These are phyloP conservation scores for Oasisia sp. DNA, from an alignment of 2,888 invertebrate species.

Conservation along the genomic window DNA sequence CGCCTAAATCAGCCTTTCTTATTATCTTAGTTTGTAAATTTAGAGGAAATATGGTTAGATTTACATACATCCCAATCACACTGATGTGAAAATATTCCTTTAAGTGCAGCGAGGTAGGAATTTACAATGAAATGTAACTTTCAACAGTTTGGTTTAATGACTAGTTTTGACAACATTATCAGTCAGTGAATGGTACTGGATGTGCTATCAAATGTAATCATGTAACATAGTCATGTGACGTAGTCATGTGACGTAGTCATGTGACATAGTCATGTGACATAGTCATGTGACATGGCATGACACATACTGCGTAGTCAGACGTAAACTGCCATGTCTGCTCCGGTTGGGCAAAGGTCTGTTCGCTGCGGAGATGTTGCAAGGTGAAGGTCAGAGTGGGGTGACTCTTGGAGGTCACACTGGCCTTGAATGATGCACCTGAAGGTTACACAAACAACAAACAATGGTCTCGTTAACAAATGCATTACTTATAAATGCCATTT, in stretches of 20 bases:
- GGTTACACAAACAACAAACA: neutral
- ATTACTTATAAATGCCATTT: too few species aligned
- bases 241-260: too few species aligned
- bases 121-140: neutral
- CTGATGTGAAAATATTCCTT: neutral
- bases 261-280: too few species aligned
- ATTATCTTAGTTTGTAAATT: neutral
- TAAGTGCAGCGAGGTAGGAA: neutral
- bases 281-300: neutral
- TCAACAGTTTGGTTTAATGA: neutral
- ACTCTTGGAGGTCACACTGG: conserved; percentile 56
- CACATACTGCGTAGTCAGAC: conserved; percentile 59
- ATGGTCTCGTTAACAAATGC: neutral
- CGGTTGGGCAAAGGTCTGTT: conserved; percentile 60
- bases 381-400: conserved; percentile 59
- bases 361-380: conserved; percentile 54
- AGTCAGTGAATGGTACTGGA: neutral
- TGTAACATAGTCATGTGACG: too few species aligned
- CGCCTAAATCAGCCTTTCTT: too few species aligned
- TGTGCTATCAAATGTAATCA: too few species aligned
- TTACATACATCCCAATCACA: neutral
- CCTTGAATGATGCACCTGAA: conserved; percentile 44
- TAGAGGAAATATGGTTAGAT: neutral
- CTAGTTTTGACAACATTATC: neutral
- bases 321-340: conserved; percentile 63